Conservation (phyloP, 2,888 invertebrate species). For the Epistrophe grossulariae region DNA sequence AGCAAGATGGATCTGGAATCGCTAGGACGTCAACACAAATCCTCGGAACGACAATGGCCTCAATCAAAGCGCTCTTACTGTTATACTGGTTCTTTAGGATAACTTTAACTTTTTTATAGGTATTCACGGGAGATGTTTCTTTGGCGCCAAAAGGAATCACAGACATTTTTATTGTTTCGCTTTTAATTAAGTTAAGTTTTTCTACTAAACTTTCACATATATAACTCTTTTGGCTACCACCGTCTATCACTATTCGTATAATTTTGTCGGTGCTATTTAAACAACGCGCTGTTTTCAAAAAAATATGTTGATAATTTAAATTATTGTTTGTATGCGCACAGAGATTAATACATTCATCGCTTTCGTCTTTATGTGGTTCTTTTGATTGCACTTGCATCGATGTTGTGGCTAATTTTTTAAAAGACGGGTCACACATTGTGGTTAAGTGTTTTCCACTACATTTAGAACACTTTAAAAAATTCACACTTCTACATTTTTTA, state of each 20-base stretch:
- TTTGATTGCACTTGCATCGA: not conserved
- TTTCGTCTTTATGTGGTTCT: not conserved
- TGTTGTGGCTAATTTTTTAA: not conserved
- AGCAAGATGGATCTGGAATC: not conserved
- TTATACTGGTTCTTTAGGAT: not conserved
- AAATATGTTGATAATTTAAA: not conserved
- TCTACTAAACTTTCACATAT: not conserved
- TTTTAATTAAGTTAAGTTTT: not conserved
- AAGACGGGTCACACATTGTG: conserved; percentile 23
- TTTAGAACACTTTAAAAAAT: conserved; percentile 16
- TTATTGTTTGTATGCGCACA: not conserved
- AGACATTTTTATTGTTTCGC: not conserved
- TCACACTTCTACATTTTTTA: conserved; percentile 29
- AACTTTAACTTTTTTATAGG: not conserved
- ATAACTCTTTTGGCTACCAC: not conserved
- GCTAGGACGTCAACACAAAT: not conserved
- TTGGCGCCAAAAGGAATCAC: not conserved
- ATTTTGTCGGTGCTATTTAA: not conserved
- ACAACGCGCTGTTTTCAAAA: not conserved
- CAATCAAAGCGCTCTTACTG: not conserved
- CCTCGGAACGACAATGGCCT: not conserved
- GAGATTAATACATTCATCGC: not conserved
- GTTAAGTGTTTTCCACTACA: conserved; percentile 36
- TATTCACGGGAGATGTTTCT: not conserved
- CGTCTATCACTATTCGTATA: not conserved